phyloP scores from a whole-genome alignment of 2,888 invertebrate genomes.

The Actias luna region DNA sequence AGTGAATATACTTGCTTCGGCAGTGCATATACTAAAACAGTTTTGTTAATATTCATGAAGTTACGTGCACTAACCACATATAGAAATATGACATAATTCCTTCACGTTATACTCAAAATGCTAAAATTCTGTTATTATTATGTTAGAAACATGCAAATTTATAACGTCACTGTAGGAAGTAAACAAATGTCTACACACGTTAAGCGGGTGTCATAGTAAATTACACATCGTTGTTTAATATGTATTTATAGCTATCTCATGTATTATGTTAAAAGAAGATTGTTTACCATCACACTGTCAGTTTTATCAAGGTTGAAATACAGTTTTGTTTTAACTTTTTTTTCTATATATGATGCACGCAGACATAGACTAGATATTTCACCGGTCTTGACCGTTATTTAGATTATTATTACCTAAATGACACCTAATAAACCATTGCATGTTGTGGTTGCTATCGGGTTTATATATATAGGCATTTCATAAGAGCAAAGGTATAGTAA shows the following conservation, averaged over 20 bases:
- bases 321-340: neutral
- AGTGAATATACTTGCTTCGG: too few species aligned
- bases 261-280: slow-evolving; percentile 3
- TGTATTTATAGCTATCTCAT: neutral
- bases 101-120: too few species aligned
- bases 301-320: slow-evolving; percentile 3
- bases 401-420: too few species aligned
- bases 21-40: too few species aligned
- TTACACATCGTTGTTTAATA: slow-evolving; percentile 7
- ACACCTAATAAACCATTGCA: too few species aligned
- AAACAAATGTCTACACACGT: slow-evolving; percentile 7
- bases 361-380: neutral
- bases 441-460: too few species aligned
- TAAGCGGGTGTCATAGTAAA: slow-evolving; percentile 2
- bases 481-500: too few species aligned
- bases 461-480: too few species aligned
- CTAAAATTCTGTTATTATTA: too few species aligned
- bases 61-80: too few species aligned
- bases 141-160: neutral
- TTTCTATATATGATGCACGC: neutral
- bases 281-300: neutral
- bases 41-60: too few species aligned
- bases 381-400: neutral
- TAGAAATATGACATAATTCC: too few species aligned
- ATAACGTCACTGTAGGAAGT: slow-evolving; percentile 9